Evolutionary conservation across 2,113 vertebrate genomes (phyloP).

Genomic region (Ptilorrhoa leucosticta): DNA sequence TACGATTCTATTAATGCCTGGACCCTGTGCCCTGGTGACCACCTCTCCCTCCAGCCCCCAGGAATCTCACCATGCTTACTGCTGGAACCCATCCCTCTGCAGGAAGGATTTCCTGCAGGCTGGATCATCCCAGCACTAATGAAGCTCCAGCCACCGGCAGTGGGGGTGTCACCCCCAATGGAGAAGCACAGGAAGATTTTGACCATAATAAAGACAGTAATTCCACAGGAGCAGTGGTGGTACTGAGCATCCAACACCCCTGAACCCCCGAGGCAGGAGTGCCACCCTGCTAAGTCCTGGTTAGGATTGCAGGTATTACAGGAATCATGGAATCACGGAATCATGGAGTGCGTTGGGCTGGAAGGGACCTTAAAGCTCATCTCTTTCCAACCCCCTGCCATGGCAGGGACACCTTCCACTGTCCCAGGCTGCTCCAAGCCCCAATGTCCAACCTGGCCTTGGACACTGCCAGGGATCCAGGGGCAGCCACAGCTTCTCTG

Average conservation of each 20-base stretch:
- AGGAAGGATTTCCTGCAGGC: neutral
- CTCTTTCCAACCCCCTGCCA: neutral
- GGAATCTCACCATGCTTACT: fast-evolving
- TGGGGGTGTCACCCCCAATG: neutral
- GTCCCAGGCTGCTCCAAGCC: neutral
- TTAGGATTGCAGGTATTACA: neutral
- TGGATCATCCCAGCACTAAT: neutral
- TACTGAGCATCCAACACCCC: neutral
- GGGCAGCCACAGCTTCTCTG: neutral
- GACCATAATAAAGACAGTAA: neutral
- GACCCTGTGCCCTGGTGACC: neutral
- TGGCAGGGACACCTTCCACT: neutral
- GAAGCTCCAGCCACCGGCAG: neutral
- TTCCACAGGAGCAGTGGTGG: neutral
- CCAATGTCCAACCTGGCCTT: fast-evolving
- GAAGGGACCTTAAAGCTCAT: neutral
- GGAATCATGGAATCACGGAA: neutral
- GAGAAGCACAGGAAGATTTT: neutral
- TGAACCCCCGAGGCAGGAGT: fast-evolving
- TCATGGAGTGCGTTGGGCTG: neutral
- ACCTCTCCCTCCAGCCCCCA: neutral
- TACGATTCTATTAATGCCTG: fast-evolving
- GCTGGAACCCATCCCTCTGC: fast-evolving
- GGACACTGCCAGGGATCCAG: neutral
- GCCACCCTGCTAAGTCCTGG: fast-evolving